Base-by-base conservation (phyloP, 2,888 invertebrate genomes). In the Phania funesta region DNA sequence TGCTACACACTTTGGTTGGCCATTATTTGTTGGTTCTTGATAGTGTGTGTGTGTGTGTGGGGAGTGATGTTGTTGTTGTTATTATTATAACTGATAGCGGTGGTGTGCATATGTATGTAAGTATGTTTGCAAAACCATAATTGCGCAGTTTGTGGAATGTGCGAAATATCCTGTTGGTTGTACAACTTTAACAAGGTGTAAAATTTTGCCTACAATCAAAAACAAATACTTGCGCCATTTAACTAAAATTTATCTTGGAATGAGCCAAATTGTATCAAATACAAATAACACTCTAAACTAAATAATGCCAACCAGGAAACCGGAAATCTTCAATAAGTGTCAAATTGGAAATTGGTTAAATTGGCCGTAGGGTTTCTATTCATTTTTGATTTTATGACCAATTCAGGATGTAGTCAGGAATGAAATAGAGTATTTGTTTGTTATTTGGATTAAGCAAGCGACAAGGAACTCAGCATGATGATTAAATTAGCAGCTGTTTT, bases 131-230 rank as follows among this genome's bases (percentile, higher is more conserved):
- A 76, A 78, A 75, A 75, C 75, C 77, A 83, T 84, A 83, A 83
- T 84, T 85, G 84, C 84, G 80, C 83, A 83, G 84, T 85, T 84
- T 85, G 86, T 83, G 85, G 86, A 84, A 84, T 86, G 80, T 86
- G 84, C 84, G 80, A 84, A 65, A 74, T 83, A 86, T 86, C 85
- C 85, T 84, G 84, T 84, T 74, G 83, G 83, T 82, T 74, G 50
- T 75, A 74, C 67, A 76, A 84, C 38, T 81, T 75, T 38, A 64
- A 83, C 71, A 75, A 76, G 79, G 76, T 81, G 80, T 76, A 83
- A 48, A 73, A 79, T 65, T 79, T 64, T 56, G 46, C 11, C 68
- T 26, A 62, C 67, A 62, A 71, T 76, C 50, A 50, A 54, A 46
- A 52, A 60, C 38, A 41, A 52, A 26, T 22, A 54, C 74, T 52